A percentile compares a stretch with the other conserved stretches of the same genome.
Evolutionary conservation across 2,888 invertebrate genomes (phyloP).

Genomic region (Urechis unicinctus): DNA sequence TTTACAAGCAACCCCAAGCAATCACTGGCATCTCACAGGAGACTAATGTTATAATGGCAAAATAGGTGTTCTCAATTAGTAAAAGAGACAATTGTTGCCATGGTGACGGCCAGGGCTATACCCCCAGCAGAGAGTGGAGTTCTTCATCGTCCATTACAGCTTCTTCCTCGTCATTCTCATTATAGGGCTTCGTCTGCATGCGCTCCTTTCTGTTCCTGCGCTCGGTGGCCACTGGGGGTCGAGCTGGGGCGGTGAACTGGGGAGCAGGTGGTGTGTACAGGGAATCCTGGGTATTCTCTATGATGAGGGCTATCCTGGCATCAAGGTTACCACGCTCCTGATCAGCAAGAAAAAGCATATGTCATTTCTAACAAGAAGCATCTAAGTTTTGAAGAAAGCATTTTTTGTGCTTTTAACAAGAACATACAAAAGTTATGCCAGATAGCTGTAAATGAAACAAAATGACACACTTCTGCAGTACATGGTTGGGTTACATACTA

Average conservation of each 20-base stretch:
- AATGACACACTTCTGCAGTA: no score
- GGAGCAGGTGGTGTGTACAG: neutral
- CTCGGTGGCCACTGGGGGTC: neutral
- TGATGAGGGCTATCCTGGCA: slow-evolving; percentile 43
- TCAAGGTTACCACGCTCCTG: slow-evolving; percentile 37
- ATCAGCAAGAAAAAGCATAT: neutral
- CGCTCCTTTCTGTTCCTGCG: slow-evolving; percentile 8
- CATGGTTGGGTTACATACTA: no score
- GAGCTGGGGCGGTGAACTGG: neutral
- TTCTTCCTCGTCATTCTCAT: slow-evolving; percentile 20
- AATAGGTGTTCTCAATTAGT: no score
- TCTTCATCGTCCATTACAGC: slow-evolving; percentile 26
- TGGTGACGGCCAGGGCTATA: no score
- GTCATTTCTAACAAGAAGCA: neutral
- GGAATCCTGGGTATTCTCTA: slow-evolving; percentile 25
- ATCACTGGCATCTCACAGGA: no score
- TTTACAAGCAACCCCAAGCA: no score
- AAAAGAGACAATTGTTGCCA: no score
- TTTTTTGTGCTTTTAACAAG: no score
- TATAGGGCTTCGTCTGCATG: slow-evolving; percentile 19
- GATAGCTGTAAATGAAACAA: no score
- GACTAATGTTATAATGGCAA: no score
- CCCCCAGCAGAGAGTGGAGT: slow-evolving; percentile 23
- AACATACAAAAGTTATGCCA: no score
- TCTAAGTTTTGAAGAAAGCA: no score